Evolutionary conservation across 2,797 vertebrate species (phyloP), one percentile per base, ranked within the genome.

Genomic region (Triplophysa yarkandensis): DNA sequence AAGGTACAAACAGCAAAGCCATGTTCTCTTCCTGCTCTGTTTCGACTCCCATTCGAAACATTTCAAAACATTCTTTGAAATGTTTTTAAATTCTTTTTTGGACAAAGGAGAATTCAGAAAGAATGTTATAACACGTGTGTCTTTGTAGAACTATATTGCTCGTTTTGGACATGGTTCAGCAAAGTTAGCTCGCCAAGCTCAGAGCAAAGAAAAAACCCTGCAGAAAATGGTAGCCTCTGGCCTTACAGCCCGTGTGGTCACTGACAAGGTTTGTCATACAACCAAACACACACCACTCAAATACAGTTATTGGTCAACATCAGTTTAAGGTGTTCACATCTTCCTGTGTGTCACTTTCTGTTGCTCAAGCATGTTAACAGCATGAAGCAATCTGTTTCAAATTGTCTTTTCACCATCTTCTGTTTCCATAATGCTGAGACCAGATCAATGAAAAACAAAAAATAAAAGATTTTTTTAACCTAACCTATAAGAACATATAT

Each of bases 161-260:
- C 92, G 97, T 74, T 99, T 99, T 81, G 98, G 98, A 54, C 98
- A 99, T 2, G 98, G 97, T 71, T 98, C 97, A 4, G 98, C 98
- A 0, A 99, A 99, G 85, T 83, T 99, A 84, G 98, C 97, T 30
- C 93, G 98, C 74, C 98, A 99, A 85, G 98, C 97, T 0, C 97
- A 99, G 91, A 99, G 98, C 92, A 99, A 99, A 87, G 97, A 99
- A 91, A 99, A 99, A 85, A 99, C 97, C 0, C 91, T 98, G 70
- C 98, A 99, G 85, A 99, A 99, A 86, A 98, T 99, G 97, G 97
- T 99, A 90, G 96, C 97, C 0, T 98, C 98, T 0, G 98, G 98
- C 58, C 87, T 99, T 86, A 99, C 98, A 16, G 98, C 99, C 81
- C 90, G 89, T 85, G 96, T 99, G 32, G 91, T 96, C 85, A 97